phyloP scores from a whole-genome alignment of 2,113 vertebrate species.

The Grus americana region DNA sequence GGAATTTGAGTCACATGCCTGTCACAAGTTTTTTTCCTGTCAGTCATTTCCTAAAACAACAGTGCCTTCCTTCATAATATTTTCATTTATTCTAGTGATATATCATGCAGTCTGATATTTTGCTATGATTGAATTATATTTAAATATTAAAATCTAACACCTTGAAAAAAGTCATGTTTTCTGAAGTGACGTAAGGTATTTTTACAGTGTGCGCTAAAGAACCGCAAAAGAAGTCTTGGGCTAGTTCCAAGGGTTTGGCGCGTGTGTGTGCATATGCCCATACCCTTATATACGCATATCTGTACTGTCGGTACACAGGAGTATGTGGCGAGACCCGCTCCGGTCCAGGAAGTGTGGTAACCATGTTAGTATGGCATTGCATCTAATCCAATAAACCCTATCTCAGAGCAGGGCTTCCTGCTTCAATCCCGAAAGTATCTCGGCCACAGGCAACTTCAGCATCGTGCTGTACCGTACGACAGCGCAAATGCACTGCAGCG shows the following conservation, averaged over 20 bases:
- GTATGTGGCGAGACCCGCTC: accelerated
- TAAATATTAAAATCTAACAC: neutral
- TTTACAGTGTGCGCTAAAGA: neutral
- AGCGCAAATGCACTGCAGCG: accelerated
- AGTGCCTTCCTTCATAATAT: neutral
- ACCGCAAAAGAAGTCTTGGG: neutral
- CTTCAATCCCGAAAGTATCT: neutral
- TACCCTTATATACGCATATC: accelerated
- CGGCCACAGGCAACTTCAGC: accelerated
- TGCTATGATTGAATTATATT: neutral
- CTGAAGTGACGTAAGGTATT: neutral
- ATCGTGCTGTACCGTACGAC: neutral
- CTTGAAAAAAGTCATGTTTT: neutral
- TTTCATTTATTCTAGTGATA: neutral
- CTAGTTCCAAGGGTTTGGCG: neutral
- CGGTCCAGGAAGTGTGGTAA: neutral
- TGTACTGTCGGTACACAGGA: neutral
- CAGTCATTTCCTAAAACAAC: neutral
- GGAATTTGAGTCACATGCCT: neutral
- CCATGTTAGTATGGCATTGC: neutral
- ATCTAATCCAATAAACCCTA: neutral
- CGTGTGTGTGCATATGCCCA: neutral
- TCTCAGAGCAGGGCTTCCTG: neutral
- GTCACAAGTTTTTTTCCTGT: neutral
- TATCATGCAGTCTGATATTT: neutral